These are phyloP conservation scores for Felis catus DNA, from an alignment of 2,113 vertebrate genomes.

Conservation along the genomic window F.catus_Fca126_mat1.0 CM031420.1:144537001-144537500, in stretches of 20 bases:
- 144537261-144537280: background rate
- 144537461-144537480: background rate
- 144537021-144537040: background rate
- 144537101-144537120: background rate
- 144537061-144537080: background rate
- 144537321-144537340: background rate
- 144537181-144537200: background rate
- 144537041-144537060: background rate
- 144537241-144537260: background rate
- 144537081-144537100: background rate
- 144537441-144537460: background rate
- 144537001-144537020: background rate
- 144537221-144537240: background rate
- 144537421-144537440: background rate
- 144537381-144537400: background rate
- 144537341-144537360: background rate
- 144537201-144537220: background rate
- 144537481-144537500: background rate
- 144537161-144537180: background rate
- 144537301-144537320: background rate
- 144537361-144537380: background rate
- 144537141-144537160: background rate
- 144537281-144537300: background rate
- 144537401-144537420: background rate
- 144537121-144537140: background rate